Conservation (phyloP, 1,140 invertebrate genomes). For the Uloborus diversus region DNA sequence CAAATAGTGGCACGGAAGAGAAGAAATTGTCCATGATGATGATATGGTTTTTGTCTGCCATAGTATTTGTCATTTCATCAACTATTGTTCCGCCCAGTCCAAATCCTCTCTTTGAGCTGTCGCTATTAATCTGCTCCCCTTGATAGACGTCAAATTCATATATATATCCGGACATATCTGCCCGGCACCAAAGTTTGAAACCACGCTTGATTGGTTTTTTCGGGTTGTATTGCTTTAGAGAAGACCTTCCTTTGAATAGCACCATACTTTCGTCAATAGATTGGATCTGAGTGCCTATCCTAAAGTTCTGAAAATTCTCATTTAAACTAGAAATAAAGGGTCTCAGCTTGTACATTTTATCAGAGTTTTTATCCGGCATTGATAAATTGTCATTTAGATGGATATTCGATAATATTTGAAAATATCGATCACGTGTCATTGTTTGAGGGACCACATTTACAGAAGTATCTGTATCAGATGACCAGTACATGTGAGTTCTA, state of each 20-base stretch:
- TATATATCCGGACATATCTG: slow-evolving; percentile 35
- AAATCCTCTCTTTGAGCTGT: neutral
- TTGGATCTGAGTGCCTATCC: slow-evolving; percentile 6
- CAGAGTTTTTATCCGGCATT: neutral
- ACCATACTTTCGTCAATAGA: slow-evolving; percentile 17
- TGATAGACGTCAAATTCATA: slow-evolving; percentile 35
- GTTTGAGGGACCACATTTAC: neutral
- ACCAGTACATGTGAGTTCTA: slow-evolving; percentile 1
- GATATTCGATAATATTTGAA: neutral
- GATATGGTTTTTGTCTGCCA: neutral
- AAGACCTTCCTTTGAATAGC: slow-evolving; percentile 12
- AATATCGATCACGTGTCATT: neutral
- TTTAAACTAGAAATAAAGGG: neutral
- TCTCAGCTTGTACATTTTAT: slow-evolving; percentile 1
- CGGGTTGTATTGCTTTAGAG: slow-evolving; percentile 7
- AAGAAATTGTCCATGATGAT: slow-evolving; percentile 5
- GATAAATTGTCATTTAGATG: slow-evolving; percentile 6
- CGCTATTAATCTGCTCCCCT: neutral
- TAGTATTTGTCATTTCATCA: slow-evolving; percentile 2
- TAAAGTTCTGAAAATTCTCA: slow-evolving; percentile 10
- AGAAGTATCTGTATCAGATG: slow-evolving; percentile 7
- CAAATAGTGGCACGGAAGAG: slow-evolving; percentile 6
- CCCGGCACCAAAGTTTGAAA: slow-evolving; percentile 12
- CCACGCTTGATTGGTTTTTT: slow-evolving; percentile 18
- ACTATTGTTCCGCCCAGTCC: neutral